Base-by-base conservation (phyloP, 2,797 vertebrate species). In the Eidolon dupreanum region DNA sequence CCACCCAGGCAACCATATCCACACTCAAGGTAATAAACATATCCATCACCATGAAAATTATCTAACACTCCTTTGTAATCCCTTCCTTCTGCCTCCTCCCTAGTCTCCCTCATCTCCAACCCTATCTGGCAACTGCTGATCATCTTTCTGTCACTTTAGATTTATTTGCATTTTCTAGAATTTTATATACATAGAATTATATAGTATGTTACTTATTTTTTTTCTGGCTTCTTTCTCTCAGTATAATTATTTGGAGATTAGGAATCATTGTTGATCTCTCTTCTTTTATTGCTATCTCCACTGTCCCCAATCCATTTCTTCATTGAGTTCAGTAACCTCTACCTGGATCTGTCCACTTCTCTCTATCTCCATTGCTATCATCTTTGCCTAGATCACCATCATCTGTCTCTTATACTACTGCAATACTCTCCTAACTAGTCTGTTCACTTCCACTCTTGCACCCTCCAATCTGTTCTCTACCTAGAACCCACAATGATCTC, bases 121-220 rank as follows among this genome's bases (percentile, higher is more conserved):
- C 5, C 65, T 84, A 65, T 43, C 55, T 78, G 66, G 43, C 81
- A 92, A 75, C n/a, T 26, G 68, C 36, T 53, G 66, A 81, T 75
- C 12, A 59, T 55, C 36, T 61, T 93, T 59, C 63, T 43, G 36
- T 85, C n/a, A 74, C 10, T 86, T 65, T 61, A 53, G n/a, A 87
- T 77, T 86, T 83, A 5, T 63, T 94, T 65, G 43, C 43, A 93
- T 83, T 87, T 93, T 71, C 38, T 82, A 81, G 83, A 96, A 68
- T 51, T 81, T 43, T 28, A 55, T 31, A 81, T 61, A 63, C 43
- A 77, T 70, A 79, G 61, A 53, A 53, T 77, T 31, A 13, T 79
- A 57, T 8, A 65, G 46, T 84, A n/a, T 74, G 26, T 70, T 66
- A 79, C 15, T 57, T 46, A 81, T 78, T 59, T 61, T 61, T 70